Evolutionary conservation across 92 coral and sea anemone species (phyloP), one percentile per base, ranked within the genome.

Genomic region (Porites evermanni): DNA sequence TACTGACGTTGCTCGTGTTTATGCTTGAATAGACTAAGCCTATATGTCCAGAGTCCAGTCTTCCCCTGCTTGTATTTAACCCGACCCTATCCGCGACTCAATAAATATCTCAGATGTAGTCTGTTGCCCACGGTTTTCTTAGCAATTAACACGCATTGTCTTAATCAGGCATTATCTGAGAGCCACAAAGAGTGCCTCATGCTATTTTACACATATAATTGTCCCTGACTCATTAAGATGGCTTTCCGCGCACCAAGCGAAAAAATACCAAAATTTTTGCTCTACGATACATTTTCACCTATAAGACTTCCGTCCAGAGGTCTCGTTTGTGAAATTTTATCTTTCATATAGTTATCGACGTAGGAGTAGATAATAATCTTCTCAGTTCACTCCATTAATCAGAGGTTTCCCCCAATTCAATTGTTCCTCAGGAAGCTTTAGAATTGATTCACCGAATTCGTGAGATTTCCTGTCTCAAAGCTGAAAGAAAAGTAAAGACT

Each of bases 401-500:
- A 79, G 72, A 64, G 70, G 72, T 12, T n/a, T 58, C 17, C 68
- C 60, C 68, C 8, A 7, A 70, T 70, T 81, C 58, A 56, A 60
- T 44, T 64, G 26, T 63, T 14, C 50, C 87, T 61, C 50, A 18
- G 29, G 29, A 16, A 7, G 16, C 50, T 12, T 17, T 11, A 54
- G 3, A 7, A 12, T 17, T 16, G 24, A 19, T 64, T 74, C 74
- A 83, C 80, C 87, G 87, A 74, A 74, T 70, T 51, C 87, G 87
- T n/a, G 84, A 84, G 44, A 91, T 79, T 70, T 91, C 94, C 74
- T 84, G 85, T 84, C 89, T 78, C n/a, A 91, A 89, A 75, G 94
- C 94, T 91, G 87, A 63, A 88, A 84, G 71, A 23, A 58, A 63
- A 68, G 61, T 12, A 14, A 79, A 11, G 20, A 44, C 21, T 50